Base-by-base conservation (phyloP, 1,140 invertebrate genomes). In the Hydropsyche tenuis region DNA sequence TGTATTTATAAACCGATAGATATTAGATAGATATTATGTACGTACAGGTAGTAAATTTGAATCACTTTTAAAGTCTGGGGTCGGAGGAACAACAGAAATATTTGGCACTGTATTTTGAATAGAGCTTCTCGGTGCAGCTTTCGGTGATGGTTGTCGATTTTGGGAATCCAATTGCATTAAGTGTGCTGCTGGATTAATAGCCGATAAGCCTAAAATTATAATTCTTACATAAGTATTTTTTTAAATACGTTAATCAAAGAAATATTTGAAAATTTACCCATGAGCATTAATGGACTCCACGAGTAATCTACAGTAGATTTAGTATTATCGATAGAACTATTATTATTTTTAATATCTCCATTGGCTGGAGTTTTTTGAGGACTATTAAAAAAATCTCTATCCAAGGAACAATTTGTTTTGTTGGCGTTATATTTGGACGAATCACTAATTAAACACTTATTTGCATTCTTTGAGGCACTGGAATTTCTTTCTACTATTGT, bases 41-140 rank as follows among this genome's bases (percentile, higher is more conserved):
- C 69, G 7, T 72, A 72, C 69, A 62, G 53, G 53, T 72, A 63
- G 43, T 63, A 77, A 53, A 25, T 46, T 73, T 6, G 65, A 37
- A 71, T 80, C 80, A 69, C 80, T 78, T 78, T 83, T 85, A 73
- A 84, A 86, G 75, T 93, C 90, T 0, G 92, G 91, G 2, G 91
- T 93, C 12, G 92, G 90, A 60, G 92, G 92, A 20, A 92, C 85
- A 25, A 93, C 89, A 14, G 91, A 87, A 79, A 93, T 93, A 80
- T 90, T 89, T 18, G 90, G 90, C 53, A 89, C 82, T 63, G 83
- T 82, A 62, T 83, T 85, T 72, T 84, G 82, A 2, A 78, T 70
- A 72, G 82, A 82, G 56, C 23, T 75, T 51, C 69, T 62, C 20
- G 69, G 69, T 5, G 20, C 53, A 20, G 68, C 25, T 56, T 30